phyloP scores from a whole-genome alignment of 2,888 invertebrate species.

The Opisthograptis luteolata region DNA sequence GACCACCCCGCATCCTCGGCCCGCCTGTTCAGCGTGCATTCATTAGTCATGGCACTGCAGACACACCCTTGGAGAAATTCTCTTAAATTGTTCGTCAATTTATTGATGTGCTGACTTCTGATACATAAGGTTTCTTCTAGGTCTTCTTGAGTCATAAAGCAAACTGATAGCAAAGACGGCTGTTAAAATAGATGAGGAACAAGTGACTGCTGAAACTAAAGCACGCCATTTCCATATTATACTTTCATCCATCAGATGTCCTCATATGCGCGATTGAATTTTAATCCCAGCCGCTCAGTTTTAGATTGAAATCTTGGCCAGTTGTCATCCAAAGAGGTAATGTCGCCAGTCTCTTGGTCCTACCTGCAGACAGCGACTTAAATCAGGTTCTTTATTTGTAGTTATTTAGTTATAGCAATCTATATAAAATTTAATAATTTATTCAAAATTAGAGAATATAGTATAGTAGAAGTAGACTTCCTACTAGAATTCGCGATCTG shows the following conservation, averaged over 20 bases:
- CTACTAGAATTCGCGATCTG: no score
- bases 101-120: constrained; percentile 6
- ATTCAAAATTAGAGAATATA: no score
- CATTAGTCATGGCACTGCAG: constrained; percentile 45
- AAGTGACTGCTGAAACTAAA: constrained; percentile 10
- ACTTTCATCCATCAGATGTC: constrained; percentile 3
- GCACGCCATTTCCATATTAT: constrained; percentile 5
- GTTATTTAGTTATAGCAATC: no score
- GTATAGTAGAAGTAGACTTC: no score
- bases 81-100: constrained; percentile 22
- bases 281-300: constrained; percentile 11
- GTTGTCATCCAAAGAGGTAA: no score
- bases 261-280: not conserved
- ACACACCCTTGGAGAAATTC: constrained; percentile 40
- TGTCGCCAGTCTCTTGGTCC: no score
- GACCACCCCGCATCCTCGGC: constrained; percentile 60
- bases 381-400: no score
- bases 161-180: constrained; percentile 3
- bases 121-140: constrained; percentile 6
- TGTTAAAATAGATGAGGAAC: constrained; percentile 2
- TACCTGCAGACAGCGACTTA: no score
- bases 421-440: no score
- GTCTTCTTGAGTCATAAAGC: constrained; percentile 4
- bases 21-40: constrained; percentile 40
- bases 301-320: no score